A percentile compares a stretch with the other conserved stretches of the same genome.
Evolutionary conservation across 2,113 vertebrate genomes (phyloP).

Genomic region (Ptychochromis oligacanthus): DNA sequence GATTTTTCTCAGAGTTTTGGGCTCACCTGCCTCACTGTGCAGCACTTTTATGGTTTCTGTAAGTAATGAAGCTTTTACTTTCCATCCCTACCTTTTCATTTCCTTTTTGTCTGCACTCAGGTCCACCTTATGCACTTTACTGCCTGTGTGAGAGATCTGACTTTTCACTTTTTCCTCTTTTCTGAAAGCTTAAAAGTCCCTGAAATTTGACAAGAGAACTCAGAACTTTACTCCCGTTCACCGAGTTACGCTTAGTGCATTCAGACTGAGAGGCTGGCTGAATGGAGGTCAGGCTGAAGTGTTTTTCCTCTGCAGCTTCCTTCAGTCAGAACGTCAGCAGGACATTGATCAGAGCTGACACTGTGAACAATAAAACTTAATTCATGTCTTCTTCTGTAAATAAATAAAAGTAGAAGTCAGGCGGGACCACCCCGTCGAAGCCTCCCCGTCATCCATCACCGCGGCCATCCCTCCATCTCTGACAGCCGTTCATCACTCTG

Average conservation of each 20-base stretch:
- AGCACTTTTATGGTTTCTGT: not conserved
- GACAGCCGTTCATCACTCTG: slow-evolving; percentile 22
- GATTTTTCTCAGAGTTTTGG: too few relatives aligned
- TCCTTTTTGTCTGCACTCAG: not conserved
- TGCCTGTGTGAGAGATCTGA: not conserved
- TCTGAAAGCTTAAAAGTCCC: not conserved
- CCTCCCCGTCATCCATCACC: not conserved
- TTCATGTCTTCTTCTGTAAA: slow-evolving; percentile 1
- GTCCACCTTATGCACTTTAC: not conserved
- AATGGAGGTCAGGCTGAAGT: too few relatives aligned
- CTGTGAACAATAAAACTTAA: slow-evolving; percentile 1
- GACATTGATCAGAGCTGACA: not conserved
- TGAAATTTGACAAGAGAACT: not conserved
- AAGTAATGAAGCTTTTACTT: not conserved
- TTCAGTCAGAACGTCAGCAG: not conserved
- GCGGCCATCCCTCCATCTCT: not conserved
- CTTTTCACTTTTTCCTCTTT: not conserved
- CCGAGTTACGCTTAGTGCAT: too few relatives aligned
- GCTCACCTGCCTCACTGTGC: not conserved
- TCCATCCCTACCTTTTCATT: not conserved
- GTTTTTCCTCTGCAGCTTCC: not conserved
- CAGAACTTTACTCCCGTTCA: not conserved
- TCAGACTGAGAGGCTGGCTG: not conserved
- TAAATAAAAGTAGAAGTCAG: slow-evolving; percentile 1
- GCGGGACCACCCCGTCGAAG: not conserved